Percentiles rank a stretch among this genome's conserved stretches.
Conservation (phyloP, 2,797 vertebrate species). For the Notolepis coatsorum region DNA sequence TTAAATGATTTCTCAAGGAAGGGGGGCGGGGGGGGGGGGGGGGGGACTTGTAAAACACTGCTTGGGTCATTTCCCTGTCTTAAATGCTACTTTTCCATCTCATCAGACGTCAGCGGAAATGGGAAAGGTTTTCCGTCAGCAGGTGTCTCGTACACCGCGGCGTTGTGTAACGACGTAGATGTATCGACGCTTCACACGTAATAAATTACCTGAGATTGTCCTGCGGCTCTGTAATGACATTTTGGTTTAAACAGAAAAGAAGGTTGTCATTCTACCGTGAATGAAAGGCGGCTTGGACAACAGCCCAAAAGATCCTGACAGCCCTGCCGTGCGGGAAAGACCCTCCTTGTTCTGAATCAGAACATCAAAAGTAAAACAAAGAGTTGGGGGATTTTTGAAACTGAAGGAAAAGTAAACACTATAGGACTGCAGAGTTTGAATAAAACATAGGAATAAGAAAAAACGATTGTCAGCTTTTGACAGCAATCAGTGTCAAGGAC, state of each 20-base stretch:
- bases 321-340: constrained; percentile 25
- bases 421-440: constrained; percentile 35
- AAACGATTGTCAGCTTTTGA: constrained; percentile 41
- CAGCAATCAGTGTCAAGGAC: constrained; percentile 37
- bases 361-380: constrained; percentile 50
- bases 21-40: no score
- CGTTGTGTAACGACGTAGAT: constrained; percentile 8
- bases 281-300: background rate
- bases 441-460: constrained; percentile 39
- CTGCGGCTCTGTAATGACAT: constrained; percentile 40
- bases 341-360: constrained; percentile 38
- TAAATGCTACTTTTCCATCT: background rate
- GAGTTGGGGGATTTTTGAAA: constrained; percentile 18
- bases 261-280: constrained; percentile 36
- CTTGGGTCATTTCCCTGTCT: constrained; percentile 3
- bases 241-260: constrained; percentile 54
- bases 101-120: background rate
- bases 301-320: constrained; percentile 10
- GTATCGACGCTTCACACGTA: constrained; percentile 4
- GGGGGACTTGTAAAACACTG: background rate
- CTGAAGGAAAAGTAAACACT: constrained; percentile 32
- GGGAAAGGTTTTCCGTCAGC: constrained; percentile 16
- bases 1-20: constrained; percentile 28
- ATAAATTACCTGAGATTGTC: constrained; percentile 24
- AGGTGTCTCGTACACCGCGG: constrained; percentile 16